Base-by-base conservation (phyloP, 1,140 invertebrate species). In the Nasonia longicornis region DNA sequence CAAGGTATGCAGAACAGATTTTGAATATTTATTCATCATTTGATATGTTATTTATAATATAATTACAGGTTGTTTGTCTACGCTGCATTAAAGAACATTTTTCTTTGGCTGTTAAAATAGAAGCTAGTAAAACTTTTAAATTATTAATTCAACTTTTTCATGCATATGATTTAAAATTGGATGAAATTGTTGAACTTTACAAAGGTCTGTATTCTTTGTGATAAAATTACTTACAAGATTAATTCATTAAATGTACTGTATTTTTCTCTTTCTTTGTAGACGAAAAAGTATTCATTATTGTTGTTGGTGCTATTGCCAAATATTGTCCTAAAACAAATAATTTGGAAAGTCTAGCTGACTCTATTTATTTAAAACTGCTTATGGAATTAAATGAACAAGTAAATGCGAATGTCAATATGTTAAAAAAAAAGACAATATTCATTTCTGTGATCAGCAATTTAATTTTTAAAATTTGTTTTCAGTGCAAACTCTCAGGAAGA, bases 301-400 rank as follows among this genome's bases (percentile, higher is more conserved):
- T 80, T 38, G 1, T 79, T 72, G 78, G 71, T 77, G 73, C 71
- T 38, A 87, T 86, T 35, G 45, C 72, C 14, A 83, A 74, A 76
- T 22, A 85, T 42, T 78, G 35, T 71, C 76, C 81, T 74, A 66
- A 82, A 82, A 10, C 67, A n/a, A 14, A 12, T 58, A 26, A 38
- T 16, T 20, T 72, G 2, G 11, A 63, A 2, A 26, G 35, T 29
- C n/a, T 74, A 81, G 38, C 31, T 16, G 22, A 67, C 63, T 3
- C 0, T 35, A 84, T 85, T 48, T 86, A 85, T 45, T 11, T 26
- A 0, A 75, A 70, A n/a, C 35, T 87, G 58, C 31, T 64, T 26
- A 45, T 22, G 58, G 84, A 85, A 83, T 83, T 86, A 11, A 77
- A 29, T 31, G 1, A 45, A 0, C 84, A 85, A 84, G 86, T 87